Evolutionary conservation across 2,888 invertebrate species (phyloP).

Genomic region (Netelia fuscicornis): DNA sequence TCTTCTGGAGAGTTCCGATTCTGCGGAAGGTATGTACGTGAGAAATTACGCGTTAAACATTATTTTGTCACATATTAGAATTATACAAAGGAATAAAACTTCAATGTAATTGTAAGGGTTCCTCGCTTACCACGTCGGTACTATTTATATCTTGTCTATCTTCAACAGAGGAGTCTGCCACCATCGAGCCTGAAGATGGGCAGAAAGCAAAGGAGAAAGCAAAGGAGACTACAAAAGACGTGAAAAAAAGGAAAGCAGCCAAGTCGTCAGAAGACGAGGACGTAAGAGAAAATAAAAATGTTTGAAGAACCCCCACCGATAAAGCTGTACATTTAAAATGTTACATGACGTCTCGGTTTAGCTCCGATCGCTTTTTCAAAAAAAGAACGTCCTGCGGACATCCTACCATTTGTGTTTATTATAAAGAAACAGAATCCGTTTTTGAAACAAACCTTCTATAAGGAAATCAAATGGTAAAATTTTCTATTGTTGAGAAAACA

Average conservation of each 20-base stretch:
- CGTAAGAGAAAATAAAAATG: constrained; percentile 24
- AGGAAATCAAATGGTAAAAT: too few species aligned
- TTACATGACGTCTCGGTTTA: too few species aligned
- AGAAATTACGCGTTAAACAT: not conserved
- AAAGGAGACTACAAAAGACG: constrained; percentile 30
- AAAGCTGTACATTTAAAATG: too few species aligned
- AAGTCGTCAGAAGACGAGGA: constrained; percentile 57
- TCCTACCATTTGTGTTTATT: too few species aligned
- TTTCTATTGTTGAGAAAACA: too few species aligned
- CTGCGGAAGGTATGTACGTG: constrained; percentile 39
- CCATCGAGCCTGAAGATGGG: constrained; percentile 35
- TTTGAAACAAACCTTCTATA: too few species aligned
- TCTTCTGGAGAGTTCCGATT: constrained; percentile 63
- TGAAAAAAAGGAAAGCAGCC: constrained; percentile 44
- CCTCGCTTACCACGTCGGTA: not conserved
- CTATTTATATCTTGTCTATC: not conserved
- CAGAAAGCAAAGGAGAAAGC: not conserved
- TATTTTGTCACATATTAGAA: not conserved
- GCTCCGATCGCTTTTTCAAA: too few species aligned
- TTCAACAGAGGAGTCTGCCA: constrained; percentile 43
- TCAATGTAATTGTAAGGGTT: too few species aligned
- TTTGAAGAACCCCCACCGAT: not conserved
- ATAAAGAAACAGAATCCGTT: too few species aligned
- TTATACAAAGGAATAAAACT: too few species aligned
- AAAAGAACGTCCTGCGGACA: too few species aligned